Evolutionary conservation across 1,140 invertebrate species (phyloP).

Genomic region (Caerostris darwini): DNA sequence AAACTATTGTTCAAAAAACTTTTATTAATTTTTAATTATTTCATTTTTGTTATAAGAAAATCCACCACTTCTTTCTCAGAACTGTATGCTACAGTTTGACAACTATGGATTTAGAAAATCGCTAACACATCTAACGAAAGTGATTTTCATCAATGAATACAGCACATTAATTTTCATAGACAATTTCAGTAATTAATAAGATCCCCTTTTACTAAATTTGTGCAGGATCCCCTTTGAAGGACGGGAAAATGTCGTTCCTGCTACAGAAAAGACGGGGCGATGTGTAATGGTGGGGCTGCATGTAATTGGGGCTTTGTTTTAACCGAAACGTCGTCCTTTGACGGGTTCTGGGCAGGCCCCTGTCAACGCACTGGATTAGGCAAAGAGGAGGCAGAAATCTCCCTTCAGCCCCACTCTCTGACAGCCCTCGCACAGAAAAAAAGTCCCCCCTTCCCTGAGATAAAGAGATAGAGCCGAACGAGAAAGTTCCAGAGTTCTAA

Average conservation of each 20-base stretch:
- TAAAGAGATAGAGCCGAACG: constrained; percentile 30
- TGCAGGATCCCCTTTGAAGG: not conserved
- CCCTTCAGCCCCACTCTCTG: constrained; percentile 47
- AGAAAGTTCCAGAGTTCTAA: not conserved
- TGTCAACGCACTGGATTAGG: constrained; percentile 77
- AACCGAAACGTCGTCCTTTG: constrained; percentile 76
- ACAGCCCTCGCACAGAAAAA: constrained; percentile 45
- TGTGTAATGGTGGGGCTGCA: constrained; percentile 61
- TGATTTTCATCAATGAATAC: not conserved
- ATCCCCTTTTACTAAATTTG: not conserved
- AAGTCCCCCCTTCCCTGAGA: not conserved
- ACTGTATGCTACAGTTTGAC: too few relatives aligned
- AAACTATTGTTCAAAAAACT: too few relatives aligned
- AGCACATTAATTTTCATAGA: not conserved
- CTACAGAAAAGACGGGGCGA: constrained; percentile 26
- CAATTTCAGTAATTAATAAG: too few relatives aligned
- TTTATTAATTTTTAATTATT: too few relatives aligned
- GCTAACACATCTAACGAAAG: too few relatives aligned
- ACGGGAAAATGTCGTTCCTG: not conserved
- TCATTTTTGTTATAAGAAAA: too few relatives aligned
- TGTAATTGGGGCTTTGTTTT: constrained; percentile 78
- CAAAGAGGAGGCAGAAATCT: constrained; percentile 61
- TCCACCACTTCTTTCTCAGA: too few relatives aligned
- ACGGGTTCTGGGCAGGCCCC: constrained; percentile 65
- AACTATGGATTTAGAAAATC: too few relatives aligned